Evolutionary conservation across 2,113 vertebrate genomes (phyloP).

Genomic region (Sylvicapra grimmia): DNA sequence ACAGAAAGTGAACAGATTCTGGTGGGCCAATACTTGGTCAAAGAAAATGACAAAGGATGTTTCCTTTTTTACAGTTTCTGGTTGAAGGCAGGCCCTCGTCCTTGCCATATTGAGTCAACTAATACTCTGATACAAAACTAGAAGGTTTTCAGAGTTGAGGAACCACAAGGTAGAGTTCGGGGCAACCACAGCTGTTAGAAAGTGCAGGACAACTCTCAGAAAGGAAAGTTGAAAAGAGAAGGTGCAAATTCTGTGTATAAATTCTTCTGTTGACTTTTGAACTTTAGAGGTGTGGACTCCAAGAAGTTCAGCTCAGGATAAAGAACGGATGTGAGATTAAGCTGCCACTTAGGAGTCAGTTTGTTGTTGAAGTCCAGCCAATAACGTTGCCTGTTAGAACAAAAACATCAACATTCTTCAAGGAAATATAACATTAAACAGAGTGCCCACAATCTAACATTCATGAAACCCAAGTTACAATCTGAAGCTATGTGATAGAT

Average conservation of each 20-base stretch:
- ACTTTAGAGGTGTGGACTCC: background rate
- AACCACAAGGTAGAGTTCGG: background rate
- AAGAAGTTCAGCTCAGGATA: background rate
- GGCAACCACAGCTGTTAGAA: background rate
- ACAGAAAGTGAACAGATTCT: background rate
- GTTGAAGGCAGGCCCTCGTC: background rate
- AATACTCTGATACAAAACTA: background rate
- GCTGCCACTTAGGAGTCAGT: background rate
- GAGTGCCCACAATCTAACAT: background rate
- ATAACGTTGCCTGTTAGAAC: background rate
- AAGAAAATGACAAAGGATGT: background rate
- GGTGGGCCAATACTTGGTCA: background rate
- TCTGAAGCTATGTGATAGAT: background rate
- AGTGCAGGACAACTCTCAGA: background rate
- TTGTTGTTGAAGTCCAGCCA: background rate
- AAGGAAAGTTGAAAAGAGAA: background rate
- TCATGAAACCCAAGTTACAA: background rate
- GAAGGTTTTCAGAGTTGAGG: background rate
- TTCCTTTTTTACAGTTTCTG: background rate
- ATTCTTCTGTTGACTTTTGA: background rate
- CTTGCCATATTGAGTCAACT: background rate
- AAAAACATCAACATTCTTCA: background rate
- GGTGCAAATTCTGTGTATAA: background rate
- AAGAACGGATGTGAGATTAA: background rate
- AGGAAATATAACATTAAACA: background rate